Conservation (phyloP, 2,797 vertebrate species). For the Poeciliopsis presidionis region DNA sequence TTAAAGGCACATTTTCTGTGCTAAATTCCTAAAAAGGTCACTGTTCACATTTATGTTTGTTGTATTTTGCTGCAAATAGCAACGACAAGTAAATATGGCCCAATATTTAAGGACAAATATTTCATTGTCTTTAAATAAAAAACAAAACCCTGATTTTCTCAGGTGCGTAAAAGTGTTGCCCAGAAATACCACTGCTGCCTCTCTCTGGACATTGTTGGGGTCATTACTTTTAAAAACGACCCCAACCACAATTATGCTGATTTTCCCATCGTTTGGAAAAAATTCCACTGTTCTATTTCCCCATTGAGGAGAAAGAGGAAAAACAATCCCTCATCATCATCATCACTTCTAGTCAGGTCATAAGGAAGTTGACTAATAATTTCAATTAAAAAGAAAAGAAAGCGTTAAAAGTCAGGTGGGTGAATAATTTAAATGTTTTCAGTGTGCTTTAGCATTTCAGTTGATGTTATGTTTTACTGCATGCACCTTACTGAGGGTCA, state of each 20-base stretch:
- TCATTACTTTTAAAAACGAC: too few relatives aligned
- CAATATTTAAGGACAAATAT: neutral
- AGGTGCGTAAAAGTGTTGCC: too few relatives aligned
- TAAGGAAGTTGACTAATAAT: too few relatives aligned
- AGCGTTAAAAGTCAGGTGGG: neutral
- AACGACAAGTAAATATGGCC: neutral
- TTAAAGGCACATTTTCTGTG: neutral
- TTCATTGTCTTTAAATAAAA: neutral
- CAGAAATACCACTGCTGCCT: too few relatives aligned
- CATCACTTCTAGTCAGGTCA: too few relatives aligned
- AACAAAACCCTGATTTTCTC: too few relatives aligned
- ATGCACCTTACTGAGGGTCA: slow-evolving; percentile 23
- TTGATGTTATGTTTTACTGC: slow-evolving; percentile 4
- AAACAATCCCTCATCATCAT: too few relatives aligned
- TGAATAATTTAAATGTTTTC: slow-evolving; percentile 1
- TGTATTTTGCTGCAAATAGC: neutral
- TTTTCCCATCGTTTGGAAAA: neutral
- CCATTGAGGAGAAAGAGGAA: too few relatives aligned
- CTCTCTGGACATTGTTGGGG: too few relatives aligned
- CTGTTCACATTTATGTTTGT: neutral
- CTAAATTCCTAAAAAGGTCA: neutral
- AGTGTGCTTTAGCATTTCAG: neutral
- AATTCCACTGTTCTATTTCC: neutral
- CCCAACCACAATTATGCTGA: too few relatives aligned
- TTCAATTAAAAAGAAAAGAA: too few relatives aligned